Evolutionary conservation across 2,797 vertebrate species (phyloP).

Genomic region (Lacerta bilineata): DNA sequence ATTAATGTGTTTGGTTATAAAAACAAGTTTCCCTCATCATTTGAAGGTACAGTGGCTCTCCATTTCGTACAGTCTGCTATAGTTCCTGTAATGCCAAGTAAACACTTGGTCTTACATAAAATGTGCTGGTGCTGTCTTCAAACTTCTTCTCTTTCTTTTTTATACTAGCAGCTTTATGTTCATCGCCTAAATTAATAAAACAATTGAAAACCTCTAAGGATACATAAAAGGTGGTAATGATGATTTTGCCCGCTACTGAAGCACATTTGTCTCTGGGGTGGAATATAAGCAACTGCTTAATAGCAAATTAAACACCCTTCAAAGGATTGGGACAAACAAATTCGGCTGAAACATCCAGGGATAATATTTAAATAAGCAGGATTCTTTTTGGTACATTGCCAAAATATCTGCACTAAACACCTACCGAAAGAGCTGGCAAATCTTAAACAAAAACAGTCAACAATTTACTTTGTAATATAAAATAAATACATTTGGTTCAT

Average conservation of each 20-base stretch:
- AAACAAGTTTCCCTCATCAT: not conserved
- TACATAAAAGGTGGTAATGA: not conserved
- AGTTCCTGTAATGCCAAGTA: not conserved
- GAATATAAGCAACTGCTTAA: conserved; percentile 9
- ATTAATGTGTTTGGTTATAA: not conserved
- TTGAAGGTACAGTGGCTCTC: not conserved
- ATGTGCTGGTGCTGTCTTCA: not conserved
- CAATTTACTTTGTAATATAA: not conserved
- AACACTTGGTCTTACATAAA: not conserved
- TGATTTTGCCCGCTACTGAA: conserved; percentile 21
- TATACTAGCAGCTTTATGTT: not conserved
- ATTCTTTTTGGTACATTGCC: not conserved
- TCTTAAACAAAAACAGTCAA: not conserved
- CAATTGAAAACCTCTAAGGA: not conserved
- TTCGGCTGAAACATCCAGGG: not conserved
- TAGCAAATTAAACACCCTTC: not conserved
- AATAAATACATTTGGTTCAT: not conserved
- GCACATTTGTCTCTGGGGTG: not conserved
- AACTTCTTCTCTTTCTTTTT: not conserved
- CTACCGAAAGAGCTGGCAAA: not conserved
- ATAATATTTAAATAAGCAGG: not conserved
- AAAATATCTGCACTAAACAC: not conserved
- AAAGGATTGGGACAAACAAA: not conserved
- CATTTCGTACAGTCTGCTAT: not conserved
- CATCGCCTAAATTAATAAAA: conserved; percentile 1